These are phyloP conservation scores for Himantopus leucocephalus DNA, from an alignment of 2,113 vertebrate genomes.

Conservation along the genomic window DNA sequence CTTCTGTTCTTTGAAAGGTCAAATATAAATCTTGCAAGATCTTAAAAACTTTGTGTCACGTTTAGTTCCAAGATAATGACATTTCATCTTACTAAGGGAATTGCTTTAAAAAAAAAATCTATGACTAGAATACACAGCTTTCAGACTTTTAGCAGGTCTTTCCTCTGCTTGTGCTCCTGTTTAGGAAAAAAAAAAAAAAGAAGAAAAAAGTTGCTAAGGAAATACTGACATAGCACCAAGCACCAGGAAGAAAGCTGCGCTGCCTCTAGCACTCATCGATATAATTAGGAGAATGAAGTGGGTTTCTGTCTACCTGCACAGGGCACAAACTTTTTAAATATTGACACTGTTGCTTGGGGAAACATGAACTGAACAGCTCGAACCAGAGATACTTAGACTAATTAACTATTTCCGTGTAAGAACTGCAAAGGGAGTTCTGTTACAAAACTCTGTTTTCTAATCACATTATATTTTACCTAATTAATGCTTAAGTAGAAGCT, in stretches of 20 bases:
- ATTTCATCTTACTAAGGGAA: background rate
- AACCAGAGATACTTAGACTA: background rate
- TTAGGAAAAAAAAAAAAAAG: background rate
- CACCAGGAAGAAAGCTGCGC: background rate
- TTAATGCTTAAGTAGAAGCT: background rate
- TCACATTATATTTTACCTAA: background rate
- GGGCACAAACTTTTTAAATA: background rate
- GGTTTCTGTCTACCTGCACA: background rate
- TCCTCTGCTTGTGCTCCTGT: background rate
- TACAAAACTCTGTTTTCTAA: background rate
- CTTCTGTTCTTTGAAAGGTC: background rate
- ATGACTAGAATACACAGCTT: background rate
- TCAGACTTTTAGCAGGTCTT: slow-evolving; percentile 14
- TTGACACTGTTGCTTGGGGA: background rate
- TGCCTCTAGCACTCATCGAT: slow-evolving; percentile 31
- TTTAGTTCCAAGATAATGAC: background rate
- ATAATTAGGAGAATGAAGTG: background rate
- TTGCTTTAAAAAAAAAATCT: background rate
- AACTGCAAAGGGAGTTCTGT: background rate
- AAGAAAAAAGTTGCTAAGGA: background rate
- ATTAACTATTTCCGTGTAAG: background rate
- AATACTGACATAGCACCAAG: slow-evolving; percentile 24
- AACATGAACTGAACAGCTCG: background rate
- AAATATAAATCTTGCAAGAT: background rate
- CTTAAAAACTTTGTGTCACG: background rate